A percentile compares a stretch with the other conserved stretches of the same genome.
Conservation (phyloP, 2,113 vertebrate genomes). For the Muntiacus reevesi region DNA sequence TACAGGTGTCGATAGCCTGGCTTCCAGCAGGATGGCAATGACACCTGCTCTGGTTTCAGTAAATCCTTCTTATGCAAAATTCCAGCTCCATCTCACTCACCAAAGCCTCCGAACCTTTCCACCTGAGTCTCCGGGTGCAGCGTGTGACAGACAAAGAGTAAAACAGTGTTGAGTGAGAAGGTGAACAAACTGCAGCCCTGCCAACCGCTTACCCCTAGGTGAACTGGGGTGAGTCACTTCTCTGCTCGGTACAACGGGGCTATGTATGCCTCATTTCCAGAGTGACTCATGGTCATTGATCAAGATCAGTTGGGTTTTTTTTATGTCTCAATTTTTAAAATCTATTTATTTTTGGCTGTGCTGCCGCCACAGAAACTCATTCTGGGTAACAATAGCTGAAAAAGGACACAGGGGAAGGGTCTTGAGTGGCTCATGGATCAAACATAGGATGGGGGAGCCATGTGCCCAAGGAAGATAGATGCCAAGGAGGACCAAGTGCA, state of each 20-base stretch:
- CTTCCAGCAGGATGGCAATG: not conserved
- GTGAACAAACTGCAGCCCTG: too few relatives aligned
- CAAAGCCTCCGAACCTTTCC: not conserved
- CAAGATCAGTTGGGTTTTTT: not conserved
- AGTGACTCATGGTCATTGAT: not conserved
- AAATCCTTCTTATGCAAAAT: constrained; percentile 54
- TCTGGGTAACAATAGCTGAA: not conserved
- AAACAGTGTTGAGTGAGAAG: not conserved
- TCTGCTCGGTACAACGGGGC: not conserved
- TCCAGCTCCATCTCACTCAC: not conserved
- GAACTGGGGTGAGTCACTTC: not conserved
- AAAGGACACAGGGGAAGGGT: not conserved
- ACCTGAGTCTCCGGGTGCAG: not conserved
- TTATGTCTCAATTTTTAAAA: not conserved
- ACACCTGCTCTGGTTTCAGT: not conserved
- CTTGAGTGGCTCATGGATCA: not conserved
- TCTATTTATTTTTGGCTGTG: not conserved
- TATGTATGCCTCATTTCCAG: not conserved
- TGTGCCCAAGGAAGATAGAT: not conserved
- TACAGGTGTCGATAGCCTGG: not conserved
- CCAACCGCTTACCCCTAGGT: not conserved
- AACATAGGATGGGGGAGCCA: not conserved
- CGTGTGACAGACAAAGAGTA: not conserved
- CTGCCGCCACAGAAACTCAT: not conserved
- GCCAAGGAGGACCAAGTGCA: not conserved